phyloP scores from a whole-genome alignment of 1,140 invertebrate species.

The Spodoptera litura region DNA sequence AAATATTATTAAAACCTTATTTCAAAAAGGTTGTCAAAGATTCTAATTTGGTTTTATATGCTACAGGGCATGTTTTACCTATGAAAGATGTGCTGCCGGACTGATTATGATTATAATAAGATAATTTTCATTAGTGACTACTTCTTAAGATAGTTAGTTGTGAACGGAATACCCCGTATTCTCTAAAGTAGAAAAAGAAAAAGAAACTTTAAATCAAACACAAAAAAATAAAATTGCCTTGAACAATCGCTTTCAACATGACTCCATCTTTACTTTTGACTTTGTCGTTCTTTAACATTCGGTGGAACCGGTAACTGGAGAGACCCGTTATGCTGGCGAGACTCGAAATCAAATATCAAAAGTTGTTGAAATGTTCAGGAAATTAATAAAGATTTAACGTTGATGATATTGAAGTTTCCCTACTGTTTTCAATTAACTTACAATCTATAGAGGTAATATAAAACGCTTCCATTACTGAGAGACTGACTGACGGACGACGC shows the following conservation, averaged over 20 bases:
- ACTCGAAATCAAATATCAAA: conserved; percentile 21
- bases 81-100: no score
- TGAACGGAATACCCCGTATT: no score
- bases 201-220: no score
- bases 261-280: conserved; percentile 6
- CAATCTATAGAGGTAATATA: neutral
- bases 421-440: neutral
- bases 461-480: no score
- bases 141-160: no score
- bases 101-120: neutral
- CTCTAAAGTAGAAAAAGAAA: no score
- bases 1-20: no score
- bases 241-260: neutral
- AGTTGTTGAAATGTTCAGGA: conserved; percentile 17
- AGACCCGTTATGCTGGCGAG: neutral
- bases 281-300: conserved; percentile 17
- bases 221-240: neutral
- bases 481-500: no score
- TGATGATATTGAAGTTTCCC: neutral
- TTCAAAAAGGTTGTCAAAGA: no score
- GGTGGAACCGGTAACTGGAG: neutral
- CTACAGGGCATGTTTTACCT: no score
- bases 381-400: conserved; percentile 20
- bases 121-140: no score
- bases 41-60: no score